These are phyloP conservation scores for Brachionus koreanus DNA, from an alignment of 1,140 invertebrate genomes.

Conservation along the genomic window DNA sequence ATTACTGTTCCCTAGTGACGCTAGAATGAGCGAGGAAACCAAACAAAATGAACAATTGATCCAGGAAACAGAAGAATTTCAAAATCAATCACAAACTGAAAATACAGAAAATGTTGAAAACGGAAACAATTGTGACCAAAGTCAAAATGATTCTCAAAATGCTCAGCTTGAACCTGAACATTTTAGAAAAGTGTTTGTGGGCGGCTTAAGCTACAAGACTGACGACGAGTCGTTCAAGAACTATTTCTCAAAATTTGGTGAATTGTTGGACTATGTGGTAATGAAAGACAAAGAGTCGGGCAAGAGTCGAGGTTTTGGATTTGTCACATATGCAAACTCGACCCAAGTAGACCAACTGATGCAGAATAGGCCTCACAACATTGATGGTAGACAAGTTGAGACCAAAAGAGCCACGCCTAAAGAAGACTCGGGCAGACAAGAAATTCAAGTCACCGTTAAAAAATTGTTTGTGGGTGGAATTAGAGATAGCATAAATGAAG, in stretches of 20 bases:
- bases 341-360: constrained; percentile 89
- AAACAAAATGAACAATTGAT: neutral
- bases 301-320: too few relatives aligned
- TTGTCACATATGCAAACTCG: too few relatives aligned
- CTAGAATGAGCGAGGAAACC: neutral
- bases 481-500: constrained; percentile 57
- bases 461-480: constrained; percentile 90
- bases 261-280: constrained; percentile 41
- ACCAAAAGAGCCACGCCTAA: constrained; percentile 92
- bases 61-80: neutral
- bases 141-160: neutral
- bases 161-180: constrained; percentile 40
- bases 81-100: neutral
- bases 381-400: constrained; percentile 83
- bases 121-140: neutral
- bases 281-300: neutral
- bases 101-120: neutral
- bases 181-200: constrained; percentile 45
- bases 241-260: constrained; percentile 43
- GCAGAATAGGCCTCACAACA: constrained; percentile 73
- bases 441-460: constrained; percentile 86
- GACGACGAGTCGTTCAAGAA: constrained; percentile 30
- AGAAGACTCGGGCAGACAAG: constrained; percentile 79
- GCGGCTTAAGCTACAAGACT: constrained; percentile 30
- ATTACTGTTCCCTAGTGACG: neutral